A percentile compares a stretch with the other conserved stretches of the same genome.
These are phyloP conservation scores for Dryas iulia DNA, from an alignment of 1,140 invertebrate species.

Conservation along the genomic window DNA sequence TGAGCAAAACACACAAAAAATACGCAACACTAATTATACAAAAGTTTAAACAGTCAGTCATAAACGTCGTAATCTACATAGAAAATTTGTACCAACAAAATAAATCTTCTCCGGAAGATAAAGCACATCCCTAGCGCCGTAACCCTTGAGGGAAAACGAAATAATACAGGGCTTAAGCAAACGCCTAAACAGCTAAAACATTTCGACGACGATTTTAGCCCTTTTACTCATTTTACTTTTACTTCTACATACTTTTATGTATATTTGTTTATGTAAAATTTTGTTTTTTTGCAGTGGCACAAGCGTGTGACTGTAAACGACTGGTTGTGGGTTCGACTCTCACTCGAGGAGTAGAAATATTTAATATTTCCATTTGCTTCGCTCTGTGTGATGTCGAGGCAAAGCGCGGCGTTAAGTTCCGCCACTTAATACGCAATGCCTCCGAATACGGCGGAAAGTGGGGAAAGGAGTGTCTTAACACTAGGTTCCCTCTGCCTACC, in stretches of 20 bases:
- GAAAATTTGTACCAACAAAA: constrained; percentile 21
- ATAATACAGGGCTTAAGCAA: constrained; percentile 31
- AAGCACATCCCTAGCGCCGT: constrained; percentile 17
- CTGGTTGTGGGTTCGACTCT: too few relatives aligned
- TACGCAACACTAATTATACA: neutral
- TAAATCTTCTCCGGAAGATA: constrained; percentile 20
- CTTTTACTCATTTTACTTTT: constrained; percentile 51
- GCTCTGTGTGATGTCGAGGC: too few relatives aligned
- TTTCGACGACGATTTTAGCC: constrained; percentile 14
- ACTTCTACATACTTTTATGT: neutral
- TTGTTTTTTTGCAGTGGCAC: too few relatives aligned
- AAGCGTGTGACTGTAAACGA: too few relatives aligned
- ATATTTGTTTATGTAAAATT: neutral
- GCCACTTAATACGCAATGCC: too few relatives aligned
- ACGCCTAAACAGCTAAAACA: constrained; percentile 28
- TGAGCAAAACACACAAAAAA: neutral
- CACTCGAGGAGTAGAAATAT: too few relatives aligned
- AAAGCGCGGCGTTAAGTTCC: too few relatives aligned
- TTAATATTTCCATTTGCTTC: too few relatives aligned
- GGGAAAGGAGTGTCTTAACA: too few relatives aligned
- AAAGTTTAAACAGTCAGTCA: neutral
- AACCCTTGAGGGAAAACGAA: constrained; percentile 23
- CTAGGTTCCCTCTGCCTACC: too few relatives aligned
- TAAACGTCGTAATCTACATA: constrained; percentile 6
- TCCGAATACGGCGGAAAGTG: too few relatives aligned